These are phyloP conservation scores for Leucophenga maculata DNA, from an alignment of 2,888 invertebrate genomes.

Conservation along the genomic window DNA sequence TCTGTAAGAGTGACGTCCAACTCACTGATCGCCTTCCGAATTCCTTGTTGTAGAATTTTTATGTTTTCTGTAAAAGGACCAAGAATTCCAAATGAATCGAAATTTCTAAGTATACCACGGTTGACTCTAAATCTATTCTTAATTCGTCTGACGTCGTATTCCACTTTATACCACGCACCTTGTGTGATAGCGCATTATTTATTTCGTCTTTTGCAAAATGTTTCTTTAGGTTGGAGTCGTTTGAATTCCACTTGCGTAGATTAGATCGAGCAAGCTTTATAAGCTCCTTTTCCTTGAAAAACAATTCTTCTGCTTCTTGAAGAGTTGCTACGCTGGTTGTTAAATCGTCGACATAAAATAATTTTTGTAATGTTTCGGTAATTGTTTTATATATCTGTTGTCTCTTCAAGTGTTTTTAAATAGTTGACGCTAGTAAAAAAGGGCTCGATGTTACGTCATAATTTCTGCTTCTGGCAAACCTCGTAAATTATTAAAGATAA, in stretches of 20 bases:
- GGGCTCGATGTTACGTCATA: too few relatives aligned
- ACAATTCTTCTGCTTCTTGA: neutral
- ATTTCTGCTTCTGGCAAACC: too few relatives aligned
- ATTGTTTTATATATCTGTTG: neutral
- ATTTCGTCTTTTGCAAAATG: neutral
- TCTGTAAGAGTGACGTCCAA: too few relatives aligned
- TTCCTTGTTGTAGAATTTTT: too few relatives aligned
- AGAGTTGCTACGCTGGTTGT: neutral
- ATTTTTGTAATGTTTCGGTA: neutral
- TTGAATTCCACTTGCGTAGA: neutral
- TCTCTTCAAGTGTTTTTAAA: neutral
- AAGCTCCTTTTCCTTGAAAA: neutral
- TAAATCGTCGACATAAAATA: too few relatives aligned
- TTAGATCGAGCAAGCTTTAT: neutral
- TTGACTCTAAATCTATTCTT: neutral
- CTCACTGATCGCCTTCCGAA: too few relatives aligned
- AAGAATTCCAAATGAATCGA: neutral
- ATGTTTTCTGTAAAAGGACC: neutral
- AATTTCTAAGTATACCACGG: neutral
- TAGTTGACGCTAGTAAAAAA: neutral
- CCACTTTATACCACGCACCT: neutral
- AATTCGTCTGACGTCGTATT: neutral
- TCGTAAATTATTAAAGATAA: too few relatives aligned
- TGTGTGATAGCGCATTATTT: neutral
- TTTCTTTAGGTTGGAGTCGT: neutral